Conservation (phyloP, 1,140 invertebrate genomes). For the Musca vetustissima region DNA sequence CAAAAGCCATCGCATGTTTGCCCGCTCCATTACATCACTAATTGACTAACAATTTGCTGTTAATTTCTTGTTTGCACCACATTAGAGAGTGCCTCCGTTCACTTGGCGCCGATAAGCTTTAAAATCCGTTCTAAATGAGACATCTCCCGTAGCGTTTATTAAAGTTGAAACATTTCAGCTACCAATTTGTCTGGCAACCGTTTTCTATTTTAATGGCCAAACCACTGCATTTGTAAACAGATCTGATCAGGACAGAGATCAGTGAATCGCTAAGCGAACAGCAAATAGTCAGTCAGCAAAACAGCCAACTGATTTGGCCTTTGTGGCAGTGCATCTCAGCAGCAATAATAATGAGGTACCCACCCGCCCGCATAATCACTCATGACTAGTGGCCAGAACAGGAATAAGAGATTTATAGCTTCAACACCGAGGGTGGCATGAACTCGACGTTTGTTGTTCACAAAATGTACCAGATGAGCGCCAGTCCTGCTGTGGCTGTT, state of each 20-base stretch:
- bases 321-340: neutral
- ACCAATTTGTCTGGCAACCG: neutral
- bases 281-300: neutral
- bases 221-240: constrained; percentile 17
- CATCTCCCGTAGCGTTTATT: constrained; percentile 15
- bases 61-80: too few relatives aligned
- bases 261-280: neutral
- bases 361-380: neutral
- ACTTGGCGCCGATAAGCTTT: constrained; percentile 13
- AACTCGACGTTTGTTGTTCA: neutral
- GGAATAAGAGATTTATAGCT: constrained; percentile 21
- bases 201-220: constrained; percentile 7
- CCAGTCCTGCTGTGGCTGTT: constrained; percentile 15
- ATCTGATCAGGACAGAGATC: neutral
- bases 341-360: neutral
- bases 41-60: too few relatives aligned
- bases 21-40: too few relatives aligned
- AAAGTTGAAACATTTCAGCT: neutral
- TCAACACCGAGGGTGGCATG: constrained; percentile 19
- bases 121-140: constrained; percentile 12
- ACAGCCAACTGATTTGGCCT: neutral
- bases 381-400: neutral
- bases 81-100: neutral
- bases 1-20: too few relatives aligned
- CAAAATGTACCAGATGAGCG: constrained; percentile 14